phyloP scores from a whole-genome alignment of 2,888 invertebrate genomes.

The Ormyrus nitidulus region DNA sequence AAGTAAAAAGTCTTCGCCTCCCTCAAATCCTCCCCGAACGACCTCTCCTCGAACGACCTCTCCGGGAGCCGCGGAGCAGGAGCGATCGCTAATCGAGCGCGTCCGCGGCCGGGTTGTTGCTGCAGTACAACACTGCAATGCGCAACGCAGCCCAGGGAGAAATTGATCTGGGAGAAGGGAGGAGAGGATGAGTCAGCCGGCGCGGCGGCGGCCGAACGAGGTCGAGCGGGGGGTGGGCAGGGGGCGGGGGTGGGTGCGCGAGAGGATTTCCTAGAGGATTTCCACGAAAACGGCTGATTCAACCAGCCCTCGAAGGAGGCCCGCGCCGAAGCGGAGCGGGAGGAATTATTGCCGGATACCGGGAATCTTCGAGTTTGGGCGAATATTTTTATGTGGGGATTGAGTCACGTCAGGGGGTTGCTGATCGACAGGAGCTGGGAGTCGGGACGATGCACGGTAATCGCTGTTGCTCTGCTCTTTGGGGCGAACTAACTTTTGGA shows the following conservation, averaged over 20 bases:
- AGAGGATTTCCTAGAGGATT: constrained; percentile 28
- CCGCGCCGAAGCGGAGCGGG: background rate
- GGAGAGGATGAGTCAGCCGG: constrained; percentile 37
- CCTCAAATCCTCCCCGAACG: no score
- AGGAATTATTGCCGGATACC: no score
- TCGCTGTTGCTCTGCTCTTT: no score
- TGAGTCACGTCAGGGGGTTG: no score
- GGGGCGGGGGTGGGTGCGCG: background rate
- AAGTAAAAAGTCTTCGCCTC: no score
- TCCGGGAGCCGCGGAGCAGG: no score
- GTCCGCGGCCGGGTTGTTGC: constrained; percentile 8
- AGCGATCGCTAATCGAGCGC: no score
- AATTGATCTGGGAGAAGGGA: constrained; percentile 30
- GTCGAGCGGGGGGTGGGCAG: background rate
- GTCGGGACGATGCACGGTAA: no score
- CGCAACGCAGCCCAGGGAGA: constrained; percentile 25
- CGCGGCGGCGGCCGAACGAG: background rate
- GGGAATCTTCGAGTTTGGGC: background rate
- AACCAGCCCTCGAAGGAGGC: constrained; percentile 12
- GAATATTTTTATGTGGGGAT: background rate
- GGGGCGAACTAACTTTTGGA: no score
- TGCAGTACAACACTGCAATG: constrained; percentile 49
- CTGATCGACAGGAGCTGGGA: no score
- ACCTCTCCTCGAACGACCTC: no score
- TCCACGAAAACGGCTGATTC: constrained; percentile 50